Base-by-base conservation (phyloP, 2,797 vertebrate genomes). In the Melanotaenia parkinsoni region DNA sequence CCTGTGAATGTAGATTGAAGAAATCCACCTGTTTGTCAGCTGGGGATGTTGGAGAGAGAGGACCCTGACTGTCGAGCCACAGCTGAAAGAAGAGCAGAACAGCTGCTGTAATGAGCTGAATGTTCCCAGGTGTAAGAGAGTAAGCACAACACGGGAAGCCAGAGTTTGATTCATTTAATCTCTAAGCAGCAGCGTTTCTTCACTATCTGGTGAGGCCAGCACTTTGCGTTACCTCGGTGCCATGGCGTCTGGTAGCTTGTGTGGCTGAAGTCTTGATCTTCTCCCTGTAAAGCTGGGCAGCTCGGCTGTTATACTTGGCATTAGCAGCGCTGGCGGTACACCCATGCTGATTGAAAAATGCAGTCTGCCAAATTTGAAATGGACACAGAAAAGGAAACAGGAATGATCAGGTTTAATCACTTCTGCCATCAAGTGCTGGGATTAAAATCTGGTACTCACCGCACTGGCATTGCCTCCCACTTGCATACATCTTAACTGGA, bases 401-500 rank as follows among this genome's bases (percentile, higher is more conserved):
- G 33, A 30, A 43, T n/a, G 38, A 35, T n/a, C 1, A 1, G 16
- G 26, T 63, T 35, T 20, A 37, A 40, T 51, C 6, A 26, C 0
- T 4, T 5, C 20, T 26, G 16, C 59, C 0, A 10, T 2, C 0
- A 22, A 24, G n/a, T 9, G 3, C 5, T 1, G 9, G 1, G 0
- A 18, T 57, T 30, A 51, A 5, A 51, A 20, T 28, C 1, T n/a
- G 37, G 8, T 6, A 90, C 97, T 90, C 89, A 99, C 98, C 26
- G 97, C 98, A 1, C 84, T 94, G 26, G 95, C 89, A 12, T 99
- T 99, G 67, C 98, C 97, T 81, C 98, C 98, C 1, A 99, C 95
- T 85, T 99, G 98, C 97, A 99, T 99, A 82, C 97, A 98, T 51
- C 98, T 95, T 74, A 99, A 83, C 86, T 99, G 98, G 88, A 96